phyloP scores from a whole-genome alignment of 1,140 invertebrate species.

The Gonatopus flavifemur region DNA sequence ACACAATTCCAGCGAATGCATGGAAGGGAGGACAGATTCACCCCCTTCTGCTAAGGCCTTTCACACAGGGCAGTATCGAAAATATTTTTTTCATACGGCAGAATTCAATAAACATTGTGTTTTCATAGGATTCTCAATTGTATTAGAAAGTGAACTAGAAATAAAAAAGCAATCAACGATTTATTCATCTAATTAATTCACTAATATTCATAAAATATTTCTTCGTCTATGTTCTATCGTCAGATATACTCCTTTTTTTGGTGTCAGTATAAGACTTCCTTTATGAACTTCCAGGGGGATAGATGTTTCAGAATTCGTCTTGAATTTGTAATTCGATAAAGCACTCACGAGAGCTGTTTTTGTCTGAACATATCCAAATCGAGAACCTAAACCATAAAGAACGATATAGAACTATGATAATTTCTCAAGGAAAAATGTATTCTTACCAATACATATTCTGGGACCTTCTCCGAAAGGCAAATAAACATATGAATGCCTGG shows the following conservation, averaged over 20 bases:
- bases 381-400: slow-evolving; percentile 28
- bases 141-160: no score
- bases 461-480: slow-evolving; percentile 57
- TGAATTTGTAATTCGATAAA: slow-evolving; percentile 10
- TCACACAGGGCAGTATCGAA: no score
- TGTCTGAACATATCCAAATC: slow-evolving; percentile 54
- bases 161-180: no score
- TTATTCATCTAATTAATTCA: no score
- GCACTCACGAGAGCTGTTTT: slow-evolving; percentile 43
- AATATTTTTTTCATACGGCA: no score
- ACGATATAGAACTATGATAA: no score
- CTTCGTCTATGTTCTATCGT: slow-evolving; percentile 7
- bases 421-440: slow-evolving; percentile 2
- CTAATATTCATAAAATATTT: no score
- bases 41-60: no score
- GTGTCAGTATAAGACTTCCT: slow-evolving; percentile 48
- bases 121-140: no score
- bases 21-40: no score
- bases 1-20: no score
- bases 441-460: slow-evolving; percentile 63
- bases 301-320: slow-evolving; percentile 27
- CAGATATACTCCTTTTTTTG: slow-evolving; percentile 46
- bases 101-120: no score
- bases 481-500: slow-evolving; percentile 48
- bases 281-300: slow-evolving; percentile 45